Percentiles rank a stretch among this genome's conserved stretches.
These are phyloP conservation scores for Girardinus metallicus DNA, from an alignment of 2,797 vertebrate species.

Conservation along the genomic window DNA sequence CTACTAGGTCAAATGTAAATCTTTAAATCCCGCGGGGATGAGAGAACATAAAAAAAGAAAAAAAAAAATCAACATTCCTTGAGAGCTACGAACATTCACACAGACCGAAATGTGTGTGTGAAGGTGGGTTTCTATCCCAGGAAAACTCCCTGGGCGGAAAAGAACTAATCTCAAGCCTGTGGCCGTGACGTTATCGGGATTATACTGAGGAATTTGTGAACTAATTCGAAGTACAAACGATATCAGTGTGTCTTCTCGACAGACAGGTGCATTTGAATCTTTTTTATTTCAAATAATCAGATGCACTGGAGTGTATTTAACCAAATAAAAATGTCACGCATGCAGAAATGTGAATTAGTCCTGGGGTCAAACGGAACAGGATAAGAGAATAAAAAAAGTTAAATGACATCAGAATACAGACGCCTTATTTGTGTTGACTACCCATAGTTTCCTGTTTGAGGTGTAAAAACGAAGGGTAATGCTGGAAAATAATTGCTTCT, in stretches of 20 bases:
- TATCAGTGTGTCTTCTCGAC: neutral
- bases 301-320: neutral
- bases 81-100: slow-evolving; percentile 8
- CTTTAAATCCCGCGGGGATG: slow-evolving; percentile 28
- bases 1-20: neutral
- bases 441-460: neutral
- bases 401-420: neutral
- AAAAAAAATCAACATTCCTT: neutral
- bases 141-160: neutral
- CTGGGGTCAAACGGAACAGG: neutral
- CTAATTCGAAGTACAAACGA: slow-evolving; percentile 7
- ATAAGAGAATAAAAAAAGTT: neutral
- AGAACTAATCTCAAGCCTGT: slow-evolving; percentile 65
- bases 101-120: slow-evolving; percentile 23
- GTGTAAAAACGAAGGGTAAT: neutral
- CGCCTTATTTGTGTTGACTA: neutral
- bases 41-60: slow-evolving; percentile 19
- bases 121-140: slow-evolving; percentile 37
- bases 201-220: slow-evolving; percentile 48
- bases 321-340: neutral
- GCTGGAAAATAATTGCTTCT: neutral
- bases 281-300: neutral
- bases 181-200: slow-evolving; percentile 64
- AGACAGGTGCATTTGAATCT: neutral
- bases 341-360: neutral